These are phyloP conservation scores for Polypedilum vanderplanki DNA, from an alignment of 1,140 invertebrate genomes.

Conservation along the genomic window DNA sequence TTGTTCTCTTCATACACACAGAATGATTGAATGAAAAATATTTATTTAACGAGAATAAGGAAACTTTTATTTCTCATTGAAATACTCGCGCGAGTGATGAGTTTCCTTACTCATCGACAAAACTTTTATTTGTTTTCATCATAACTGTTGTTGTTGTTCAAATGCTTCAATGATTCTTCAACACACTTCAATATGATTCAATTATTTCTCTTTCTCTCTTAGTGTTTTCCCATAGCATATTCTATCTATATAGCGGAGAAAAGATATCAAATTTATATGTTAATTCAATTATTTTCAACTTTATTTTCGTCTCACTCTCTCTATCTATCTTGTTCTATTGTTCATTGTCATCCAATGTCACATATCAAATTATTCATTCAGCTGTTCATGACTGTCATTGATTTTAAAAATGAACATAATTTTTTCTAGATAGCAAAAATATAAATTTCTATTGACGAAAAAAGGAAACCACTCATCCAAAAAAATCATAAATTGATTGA, in stretches of 20 bases:
- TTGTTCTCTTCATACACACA: no score
- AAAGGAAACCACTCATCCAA: no score
- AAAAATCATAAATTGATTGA: no score
- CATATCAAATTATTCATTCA: neutral
- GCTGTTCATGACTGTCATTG: neutral
- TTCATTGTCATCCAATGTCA: neutral
- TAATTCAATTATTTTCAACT: constrained; percentile 15
- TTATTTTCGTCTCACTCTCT: neutral
- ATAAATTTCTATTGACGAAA: no score
- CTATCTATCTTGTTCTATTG: neutral
- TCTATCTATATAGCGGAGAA: neutral
- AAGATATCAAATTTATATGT: constrained; percentile 14
- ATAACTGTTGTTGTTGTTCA: neutral
- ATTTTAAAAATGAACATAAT: no score
- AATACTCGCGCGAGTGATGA: neutral
- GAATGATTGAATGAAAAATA: no score
- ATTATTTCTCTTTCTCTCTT: neutral
- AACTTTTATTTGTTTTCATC: neutral
- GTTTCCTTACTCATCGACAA: neutral
- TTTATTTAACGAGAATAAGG: no score
- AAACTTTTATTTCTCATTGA: no score
- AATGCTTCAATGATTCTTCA: constrained; percentile 18
- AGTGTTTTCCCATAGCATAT: neutral
- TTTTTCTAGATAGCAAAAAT: no score
- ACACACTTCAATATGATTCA: constrained; percentile 12